These are phyloP conservation scores for Parapristionchus giblindavisi DNA, from an alignment of 2,888 invertebrate species.

Conservation along the genomic window DNA sequence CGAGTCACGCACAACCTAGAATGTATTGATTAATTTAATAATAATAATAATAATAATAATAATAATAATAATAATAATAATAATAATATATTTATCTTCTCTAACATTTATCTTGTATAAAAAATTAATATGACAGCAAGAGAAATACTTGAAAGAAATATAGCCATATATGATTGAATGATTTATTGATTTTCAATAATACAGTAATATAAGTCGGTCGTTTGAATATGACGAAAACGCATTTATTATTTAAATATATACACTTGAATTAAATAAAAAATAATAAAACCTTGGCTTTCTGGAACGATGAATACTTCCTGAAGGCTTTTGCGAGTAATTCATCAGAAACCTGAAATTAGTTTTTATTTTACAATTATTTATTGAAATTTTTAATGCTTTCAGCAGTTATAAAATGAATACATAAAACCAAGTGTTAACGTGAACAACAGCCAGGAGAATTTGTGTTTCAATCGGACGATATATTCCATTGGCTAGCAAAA, in stretches of 20 bases:
- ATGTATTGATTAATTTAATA: neutral
- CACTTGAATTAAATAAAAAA: too few relatives aligned
- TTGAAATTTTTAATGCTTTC: neutral
- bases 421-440: neutral
- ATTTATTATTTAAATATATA: too few relatives aligned
- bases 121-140: neutral
- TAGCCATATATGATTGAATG: too few relatives aligned
- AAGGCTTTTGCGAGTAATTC: conserved; percentile 95
- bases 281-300: conserved; percentile 83
- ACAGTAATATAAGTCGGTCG: too few relatives aligned
- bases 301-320: conserved; percentile 84
- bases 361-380: neutral
- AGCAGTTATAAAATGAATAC: neutral
- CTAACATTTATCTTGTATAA: neutral
- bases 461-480: neutral
- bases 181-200: too few relatives aligned
- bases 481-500: too few relatives aligned
- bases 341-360: conserved; percentile 81
- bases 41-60: neutral
- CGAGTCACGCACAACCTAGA: conserved; percentile 87
- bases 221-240: too few relatives aligned
- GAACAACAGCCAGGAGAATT: neutral
- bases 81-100: too few relatives aligned
- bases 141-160: conserved; percentile 12
- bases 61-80: too few relatives aligned